Conservation (phyloP, 2,888 invertebrate species). For the Cepaea hortensis region DNA sequence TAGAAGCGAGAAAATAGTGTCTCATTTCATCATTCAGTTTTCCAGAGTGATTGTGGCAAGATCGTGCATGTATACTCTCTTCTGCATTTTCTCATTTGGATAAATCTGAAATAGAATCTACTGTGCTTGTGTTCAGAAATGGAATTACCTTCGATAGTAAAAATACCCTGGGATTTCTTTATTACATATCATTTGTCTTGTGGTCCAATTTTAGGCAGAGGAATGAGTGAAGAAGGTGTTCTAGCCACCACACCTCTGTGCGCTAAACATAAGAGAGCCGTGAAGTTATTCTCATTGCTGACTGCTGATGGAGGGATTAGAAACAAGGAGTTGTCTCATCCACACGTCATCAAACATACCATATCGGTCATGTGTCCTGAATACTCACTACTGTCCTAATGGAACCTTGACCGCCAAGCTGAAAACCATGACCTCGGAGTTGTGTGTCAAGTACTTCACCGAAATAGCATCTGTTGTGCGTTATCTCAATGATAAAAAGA, state of each 20-base stretch:
- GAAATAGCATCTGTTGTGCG: conserved; percentile 14
- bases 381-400: neutral
- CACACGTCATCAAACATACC: neutral
- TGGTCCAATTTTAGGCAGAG: neutral
- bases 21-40: too few relatives aligned
- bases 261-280: neutral
- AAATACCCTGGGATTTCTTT: conserved; percentile 10
- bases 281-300: neutral
- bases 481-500: neutral
- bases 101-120: too few relatives aligned
- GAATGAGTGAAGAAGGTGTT: conserved; percentile 6
- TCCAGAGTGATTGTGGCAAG: too few relatives aligned
- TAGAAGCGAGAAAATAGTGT: too few relatives aligned
- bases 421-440: neutral
- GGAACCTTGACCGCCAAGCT: conserved; percentile 6
- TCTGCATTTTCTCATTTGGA: too few relatives aligned
- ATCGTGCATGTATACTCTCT: too few relatives aligned
- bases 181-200: neutral
- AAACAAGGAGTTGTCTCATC: neutral
- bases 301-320: neutral
- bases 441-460: neutral
- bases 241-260: neutral
- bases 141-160: neutral
- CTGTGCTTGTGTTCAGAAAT: too few relatives aligned
- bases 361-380: neutral